Base-by-base conservation (phyloP, 2,113 vertebrate species). In the Haemorhous mexicanus region DNA sequence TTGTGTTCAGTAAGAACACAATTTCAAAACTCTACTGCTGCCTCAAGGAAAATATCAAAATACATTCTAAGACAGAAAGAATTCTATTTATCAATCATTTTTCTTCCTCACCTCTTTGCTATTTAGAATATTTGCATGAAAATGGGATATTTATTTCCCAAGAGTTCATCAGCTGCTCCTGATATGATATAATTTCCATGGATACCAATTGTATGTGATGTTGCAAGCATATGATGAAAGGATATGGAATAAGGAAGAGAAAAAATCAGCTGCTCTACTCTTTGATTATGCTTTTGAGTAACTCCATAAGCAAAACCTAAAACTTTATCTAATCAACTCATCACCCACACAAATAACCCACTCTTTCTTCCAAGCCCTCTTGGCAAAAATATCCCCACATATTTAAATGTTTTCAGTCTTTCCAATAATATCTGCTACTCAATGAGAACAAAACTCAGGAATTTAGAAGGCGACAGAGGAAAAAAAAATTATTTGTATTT, bases 51-150 rank as follows among this genome's bases (percentile, higher is more conserved):
- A 90, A 92, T 56, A 74, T 61, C 93, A 56, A 90, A 92, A 90
- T 92, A 81, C 72, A 92, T 78, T 93, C 68, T 84, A 80, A 85
- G 93, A 83, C 13, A 81, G 63, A 93, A 94, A 86, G 85, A 90
- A 83, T 94, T 93, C 59, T 89, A 86, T 97, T 96, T 96, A 94
- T 90, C 92, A 93, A 88, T 79, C 78, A 78, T 84, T 97, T 90
- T 96, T 90, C 79, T 95, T 90, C 52, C 83, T 87, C 58, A 90
- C 76, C 83, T 90, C 88, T 84, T 94, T 92, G 76, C 69, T 96
- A 49, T 96, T 97, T 94, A 96, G 83, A 93, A 87, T 94, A 95
- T 96, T 93, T 96, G 88, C 94, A 96, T 97, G 72, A 96, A 95
- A 96, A 97, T 93, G 62, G 83, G 86, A 84, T 87, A 77, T 96